Evolutionary conservation across 1,140 invertebrate genomes (phyloP), one percentile per base, ranked within the genome.

Genomic region (Zaprionus lachaisei): DNA sequence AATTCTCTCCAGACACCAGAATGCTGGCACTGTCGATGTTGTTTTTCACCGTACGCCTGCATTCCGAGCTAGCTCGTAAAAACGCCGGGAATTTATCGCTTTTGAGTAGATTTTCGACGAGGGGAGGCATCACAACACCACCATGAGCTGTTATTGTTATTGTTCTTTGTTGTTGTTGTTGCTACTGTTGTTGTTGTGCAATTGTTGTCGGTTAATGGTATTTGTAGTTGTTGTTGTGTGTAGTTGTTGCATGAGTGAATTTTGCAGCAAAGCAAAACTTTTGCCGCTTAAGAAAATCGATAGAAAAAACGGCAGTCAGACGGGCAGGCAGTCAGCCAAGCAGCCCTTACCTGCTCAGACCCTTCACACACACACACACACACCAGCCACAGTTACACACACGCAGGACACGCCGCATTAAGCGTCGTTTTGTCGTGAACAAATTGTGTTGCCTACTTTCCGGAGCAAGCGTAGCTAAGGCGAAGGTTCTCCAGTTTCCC

Each of bases 351-450:
- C 41, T 47, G 2, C 41, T 47, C 2, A 9, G 22, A 34, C 41
- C 44, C 17, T 47, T 51, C 38, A 58, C 28, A 11, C 37, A 41
- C 54, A 66, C 74, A 54, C 34, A 51, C 49, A 9, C 26, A 56
- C 54, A 56, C 9, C 31, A 34, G 9, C 31, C 64, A 66, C 14
- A 67, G 17, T 20, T 20, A 28, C 11, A 56, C 20, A 17, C 12
- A 34, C 2, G 54, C 75, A 83, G 77, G 81, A 79, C 72, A 89
- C 68, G 79, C 79, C 70, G 80, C 86, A 89, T 89, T 90, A 89
- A 90, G 77, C 85, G 85, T 71, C 81, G 90, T 89, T 89, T 89
- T 89, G 85, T 90, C 84, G 79, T 81, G 81, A 81, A 79, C 81
- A 76, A 77, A 80, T 71, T 79, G 57, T 76, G 79, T 67, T 82